Percentiles rank a stretch among this genome's conserved stretches.
phyloP scores from a whole-genome alignment of 2,113 vertebrate species.

The Apteryx owenii region DNA sequence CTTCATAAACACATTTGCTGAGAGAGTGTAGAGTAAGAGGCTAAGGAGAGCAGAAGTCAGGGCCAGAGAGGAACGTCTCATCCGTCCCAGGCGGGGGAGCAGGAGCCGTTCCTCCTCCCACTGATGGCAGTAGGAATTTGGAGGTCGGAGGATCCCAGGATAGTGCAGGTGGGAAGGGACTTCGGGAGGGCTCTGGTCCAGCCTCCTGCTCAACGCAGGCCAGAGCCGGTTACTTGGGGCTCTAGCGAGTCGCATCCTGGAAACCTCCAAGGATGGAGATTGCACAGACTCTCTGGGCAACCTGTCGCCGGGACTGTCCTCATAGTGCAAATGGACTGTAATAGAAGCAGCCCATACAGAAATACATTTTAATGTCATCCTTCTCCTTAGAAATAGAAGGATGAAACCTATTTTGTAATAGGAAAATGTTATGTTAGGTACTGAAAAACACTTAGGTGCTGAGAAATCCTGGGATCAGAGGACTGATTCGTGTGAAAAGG shows the following conservation, averaged over 20 bases:
- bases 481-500: background rate
- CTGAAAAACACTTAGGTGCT: background rate
- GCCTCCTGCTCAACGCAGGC: background rate
- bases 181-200: background rate
- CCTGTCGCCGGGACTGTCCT: background rate
- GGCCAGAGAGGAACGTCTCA: background rate
- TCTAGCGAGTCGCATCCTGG: background rate
- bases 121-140: accelerated
- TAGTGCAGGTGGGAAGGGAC: background rate
- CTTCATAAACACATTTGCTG: background rate
- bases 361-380: background rate
- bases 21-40: background rate
- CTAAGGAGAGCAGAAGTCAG: background rate
- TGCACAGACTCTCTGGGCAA: background rate
- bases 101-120: background rate
- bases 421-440: background rate
- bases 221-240: background rate
- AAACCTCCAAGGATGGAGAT: background rate
- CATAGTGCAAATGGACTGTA: background rate
- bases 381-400: constrained; percentile 39
- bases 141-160: background rate
- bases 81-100: background rate
- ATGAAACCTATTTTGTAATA: constrained; percentile 21
- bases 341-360: background rate
- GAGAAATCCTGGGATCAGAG: background rate